These are phyloP conservation scores for Mesodorylaimus sp. DNA, from an alignment of 2,888 invertebrate genomes.

Conservation along the genomic window DNA sequence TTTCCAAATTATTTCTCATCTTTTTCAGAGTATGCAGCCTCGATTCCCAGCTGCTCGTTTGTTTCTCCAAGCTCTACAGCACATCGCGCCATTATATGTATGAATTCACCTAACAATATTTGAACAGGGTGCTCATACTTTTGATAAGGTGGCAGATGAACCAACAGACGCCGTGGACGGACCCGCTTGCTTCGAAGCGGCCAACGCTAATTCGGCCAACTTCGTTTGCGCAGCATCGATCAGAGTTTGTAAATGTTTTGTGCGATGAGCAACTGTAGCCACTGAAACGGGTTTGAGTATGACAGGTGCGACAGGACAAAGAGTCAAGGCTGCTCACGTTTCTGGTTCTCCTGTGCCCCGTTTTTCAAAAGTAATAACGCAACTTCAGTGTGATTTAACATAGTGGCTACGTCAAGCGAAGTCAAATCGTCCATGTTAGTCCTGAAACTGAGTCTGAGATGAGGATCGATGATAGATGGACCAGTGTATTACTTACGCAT, in stretches of 20 bases:
- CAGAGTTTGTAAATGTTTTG: conserved; percentile 1
- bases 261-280: not conserved
- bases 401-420: conserved; percentile 73
- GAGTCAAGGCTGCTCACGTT: too few species aligned
- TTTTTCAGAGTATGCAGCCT: conserved; percentile 55
- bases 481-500: conserved; percentile 47
- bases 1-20: conserved; percentile 69
- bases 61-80: conserved; percentile 35
- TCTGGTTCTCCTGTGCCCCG: conserved; percentile 35
- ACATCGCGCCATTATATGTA: not conserved
- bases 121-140: too few species aligned
- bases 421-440: conserved; percentile 71
- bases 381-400: conserved; percentile 68
- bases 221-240: not conserved
- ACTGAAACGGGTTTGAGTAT: conserved; percentile 6
- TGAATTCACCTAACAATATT: too few species aligned
- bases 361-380: conserved; percentile 65
- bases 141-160: not conserved
- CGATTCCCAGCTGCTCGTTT: conserved; percentile 60
- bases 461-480: not conserved
- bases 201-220: not conserved
- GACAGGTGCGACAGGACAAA: too few species aligned
- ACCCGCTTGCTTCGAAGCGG: not conserved
- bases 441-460: conserved; percentile 39
- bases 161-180: not conserved